Percentiles rank a stretch among this genome's conserved stretches.
phyloP scores from a whole-genome alignment of 2,888 invertebrate species.

The Nezara viridula region DNA sequence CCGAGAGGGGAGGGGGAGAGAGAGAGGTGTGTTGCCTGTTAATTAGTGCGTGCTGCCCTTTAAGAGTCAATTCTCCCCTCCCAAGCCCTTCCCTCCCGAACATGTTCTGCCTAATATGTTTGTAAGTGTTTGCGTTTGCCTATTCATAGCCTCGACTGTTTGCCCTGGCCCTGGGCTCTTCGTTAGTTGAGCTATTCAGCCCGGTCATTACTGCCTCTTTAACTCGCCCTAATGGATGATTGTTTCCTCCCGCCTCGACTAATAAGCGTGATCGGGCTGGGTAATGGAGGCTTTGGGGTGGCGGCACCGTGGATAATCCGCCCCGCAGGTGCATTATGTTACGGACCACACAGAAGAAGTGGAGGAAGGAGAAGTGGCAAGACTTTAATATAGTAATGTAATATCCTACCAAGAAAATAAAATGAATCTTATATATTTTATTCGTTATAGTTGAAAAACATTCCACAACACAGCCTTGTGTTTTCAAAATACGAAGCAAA shows the following conservation, averaged over 20 bases:
- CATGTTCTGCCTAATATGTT: conserved; percentile 5
- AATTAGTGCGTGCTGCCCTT: not conserved
- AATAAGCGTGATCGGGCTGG: not conserved
- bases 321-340: not conserved
- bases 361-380: not conserved
- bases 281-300: not conserved
- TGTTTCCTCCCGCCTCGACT: not conserved
- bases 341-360: not conserved
- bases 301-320: not conserved
- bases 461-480: no score
- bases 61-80: not conserved
- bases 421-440: no score
- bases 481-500: no score
- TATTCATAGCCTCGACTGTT: not conserved
- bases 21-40: not conserved
- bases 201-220: not conserved
- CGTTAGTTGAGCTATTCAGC: not conserved
- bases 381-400: not conserved
- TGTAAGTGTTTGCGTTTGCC: not conserved
- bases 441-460: no score
- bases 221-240: conserved; percentile 18
- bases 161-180: not conserved
- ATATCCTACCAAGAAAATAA: no score
- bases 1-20: not conserved
- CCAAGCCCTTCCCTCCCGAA: not conserved